Evolutionary conservation across 1,140 invertebrate species (phyloP).

Genomic region (Panagrolaimus sp.): DNA sequence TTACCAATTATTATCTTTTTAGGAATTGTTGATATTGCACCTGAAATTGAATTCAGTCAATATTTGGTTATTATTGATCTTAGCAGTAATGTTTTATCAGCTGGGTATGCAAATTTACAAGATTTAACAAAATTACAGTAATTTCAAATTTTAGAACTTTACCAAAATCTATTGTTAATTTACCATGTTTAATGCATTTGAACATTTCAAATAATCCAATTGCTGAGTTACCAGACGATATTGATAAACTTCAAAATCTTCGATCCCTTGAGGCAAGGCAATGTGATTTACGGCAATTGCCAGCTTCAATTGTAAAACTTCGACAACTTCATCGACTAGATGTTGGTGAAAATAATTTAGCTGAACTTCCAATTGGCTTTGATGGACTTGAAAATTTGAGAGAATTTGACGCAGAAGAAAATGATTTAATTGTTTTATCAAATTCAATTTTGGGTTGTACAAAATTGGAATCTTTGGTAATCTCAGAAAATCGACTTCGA

Average conservation of each 20-base stretch:
- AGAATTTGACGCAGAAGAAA: slow-evolving; percentile 4
- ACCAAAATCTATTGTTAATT: background rate
- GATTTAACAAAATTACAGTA: too few relatives aligned
- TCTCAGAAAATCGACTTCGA: background rate
- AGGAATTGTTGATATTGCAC: slow-evolving; percentile 7
- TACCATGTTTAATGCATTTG: background rate
- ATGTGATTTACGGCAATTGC: background rate
- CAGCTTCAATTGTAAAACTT: background rate
- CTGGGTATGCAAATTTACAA: background rate
- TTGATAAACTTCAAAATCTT: background rate
- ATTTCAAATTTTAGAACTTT: background rate
- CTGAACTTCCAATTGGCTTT: background rate
- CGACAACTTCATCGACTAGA: background rate
- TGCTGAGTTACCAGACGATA: background rate
- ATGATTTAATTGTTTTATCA: background rate
- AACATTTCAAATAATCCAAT: slow-evolving; percentile 1
- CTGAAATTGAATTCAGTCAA: background rate
- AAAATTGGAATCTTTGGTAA: background rate
- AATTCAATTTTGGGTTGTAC: background rate
- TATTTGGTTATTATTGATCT: background rate
- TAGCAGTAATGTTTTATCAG: slow-evolving; percentile 6
- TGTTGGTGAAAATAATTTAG: slow-evolving; percentile 4
- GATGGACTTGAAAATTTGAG: background rate
- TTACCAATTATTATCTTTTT: background rate
- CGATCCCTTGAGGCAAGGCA: background rate